phyloP scores from a whole-genome alignment of 2,888 invertebrate species.

The Eupithecia vulgata region DNA sequence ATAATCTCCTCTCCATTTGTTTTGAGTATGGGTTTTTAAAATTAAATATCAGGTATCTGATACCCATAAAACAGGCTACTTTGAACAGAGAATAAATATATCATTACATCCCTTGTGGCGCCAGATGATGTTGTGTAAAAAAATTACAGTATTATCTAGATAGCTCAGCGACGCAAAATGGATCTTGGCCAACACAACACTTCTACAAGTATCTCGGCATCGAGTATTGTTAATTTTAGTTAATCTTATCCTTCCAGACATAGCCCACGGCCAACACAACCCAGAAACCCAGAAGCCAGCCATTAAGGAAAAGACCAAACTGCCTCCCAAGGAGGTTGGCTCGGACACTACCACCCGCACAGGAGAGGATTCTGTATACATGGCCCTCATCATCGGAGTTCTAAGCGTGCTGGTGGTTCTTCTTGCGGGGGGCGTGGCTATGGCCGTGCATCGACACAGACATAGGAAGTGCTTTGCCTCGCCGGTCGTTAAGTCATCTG shows the following conservation, averaged over 20 bases:
- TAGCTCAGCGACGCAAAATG: background rate
- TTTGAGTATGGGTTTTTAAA: too few relatives aligned
- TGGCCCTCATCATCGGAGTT: slow-evolving; percentile 91
- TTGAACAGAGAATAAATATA: too few relatives aligned
- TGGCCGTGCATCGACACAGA: slow-evolving; percentile 88
- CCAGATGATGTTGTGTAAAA: too few relatives aligned
- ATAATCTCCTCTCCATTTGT: too few relatives aligned
- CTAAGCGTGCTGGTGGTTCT: slow-evolving; percentile 89
- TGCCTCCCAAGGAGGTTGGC: slow-evolving; percentile 81
- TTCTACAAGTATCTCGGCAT: background rate
- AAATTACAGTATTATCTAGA: too few relatives aligned
- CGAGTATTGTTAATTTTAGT: background rate
- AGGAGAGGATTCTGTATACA: slow-evolving; percentile 88
- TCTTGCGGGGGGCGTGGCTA: slow-evolving; percentile 88
- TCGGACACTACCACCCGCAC: slow-evolving; percentile 87
- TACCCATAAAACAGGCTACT: too few relatives aligned
- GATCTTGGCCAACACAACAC: background rate
- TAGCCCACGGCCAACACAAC: slow-evolving; percentile 90
- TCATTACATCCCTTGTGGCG: too few relatives aligned
- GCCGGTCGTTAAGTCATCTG: slow-evolving; percentile 14
- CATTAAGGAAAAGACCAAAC: slow-evolving; percentile 78
- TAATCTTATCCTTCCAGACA: slow-evolving; percentile 64
- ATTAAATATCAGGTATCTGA: too few relatives aligned
- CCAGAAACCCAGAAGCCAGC: slow-evolving; percentile 85
- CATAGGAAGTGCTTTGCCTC: slow-evolving; percentile 87